These are phyloP conservation scores for Dryococelus australis DNA, from an alignment of 2,888 invertebrate genomes.

Conservation along the genomic window DNA sequence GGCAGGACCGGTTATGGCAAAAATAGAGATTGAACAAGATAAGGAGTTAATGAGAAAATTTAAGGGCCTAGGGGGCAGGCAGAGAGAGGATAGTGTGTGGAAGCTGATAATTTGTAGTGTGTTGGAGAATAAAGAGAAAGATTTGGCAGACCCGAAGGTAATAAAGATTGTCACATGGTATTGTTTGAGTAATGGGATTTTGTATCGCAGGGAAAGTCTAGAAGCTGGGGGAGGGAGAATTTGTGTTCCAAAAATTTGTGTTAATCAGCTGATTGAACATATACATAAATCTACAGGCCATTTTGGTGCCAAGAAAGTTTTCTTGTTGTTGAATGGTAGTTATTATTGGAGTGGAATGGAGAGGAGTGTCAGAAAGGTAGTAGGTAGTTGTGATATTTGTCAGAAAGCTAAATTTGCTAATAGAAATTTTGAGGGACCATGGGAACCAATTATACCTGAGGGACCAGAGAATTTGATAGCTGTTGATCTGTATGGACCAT, in stretches of 20 bases:
- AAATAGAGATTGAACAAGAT: not conserved
- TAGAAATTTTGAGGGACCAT: not conserved
- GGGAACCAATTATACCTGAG: not conserved
- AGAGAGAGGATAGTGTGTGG: not conserved
- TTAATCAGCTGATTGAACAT: not conserved
- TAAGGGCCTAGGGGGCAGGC: not conserved
- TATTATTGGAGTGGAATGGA: not conserved
- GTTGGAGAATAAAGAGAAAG: not conserved
- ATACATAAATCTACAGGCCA: not conserved
- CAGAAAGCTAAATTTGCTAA: slow-evolving; percentile 13
- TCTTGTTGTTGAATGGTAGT: not conserved
- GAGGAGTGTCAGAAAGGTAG: not conserved
- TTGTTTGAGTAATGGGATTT: not conserved
- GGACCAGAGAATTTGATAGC: not conserved
- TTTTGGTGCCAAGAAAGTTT: not conserved
- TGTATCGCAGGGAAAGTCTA: not conserved
- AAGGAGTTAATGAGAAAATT: not conserved
- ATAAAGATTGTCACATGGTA: not conserved
- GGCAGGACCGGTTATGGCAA: not conserved
- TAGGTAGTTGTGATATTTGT: not conserved
- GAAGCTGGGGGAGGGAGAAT: not conserved
- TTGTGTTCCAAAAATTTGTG: not conserved
- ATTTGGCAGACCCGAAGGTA: not conserved
- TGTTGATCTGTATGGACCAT: slow-evolving; percentile 19
- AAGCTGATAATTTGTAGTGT: not conserved